Evolutionary conservation across 2,113 vertebrate species (phyloP), one percentile per base, ranked within the genome.

Genomic region (Crotalus helleri): DNA sequence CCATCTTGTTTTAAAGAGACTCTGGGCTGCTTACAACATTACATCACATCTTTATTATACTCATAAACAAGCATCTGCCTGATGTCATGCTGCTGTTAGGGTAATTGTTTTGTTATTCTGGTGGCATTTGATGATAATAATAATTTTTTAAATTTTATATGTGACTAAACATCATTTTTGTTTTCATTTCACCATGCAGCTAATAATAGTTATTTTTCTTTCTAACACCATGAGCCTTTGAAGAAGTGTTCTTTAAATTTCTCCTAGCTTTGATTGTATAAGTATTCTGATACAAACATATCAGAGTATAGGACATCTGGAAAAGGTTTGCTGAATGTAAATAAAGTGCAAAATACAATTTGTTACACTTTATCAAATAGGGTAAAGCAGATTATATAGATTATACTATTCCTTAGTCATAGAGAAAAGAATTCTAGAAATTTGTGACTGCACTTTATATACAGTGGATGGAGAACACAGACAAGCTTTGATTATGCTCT

Each of bases 21-120:
- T 69, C 61, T 69, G 64, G 29, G 13, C 6, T 69, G 64, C 29
- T 69, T 69, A 33, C 64, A 17, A 69, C 64, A 69, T 69, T 69
- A 69, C 13, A 69, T 44, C 17, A 81, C 33, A 44, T 81, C 74
- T 81, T 39, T 44, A 81, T 81, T 44, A 44, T 44, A 44, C 15
- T 81, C 17, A 81, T 81, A 81, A 44, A 44, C 92, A 92, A 93
- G 90, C 92, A 93, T 89, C 90, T 94, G 95, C 97, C 97, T 95
- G 93, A 88, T 92, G 53, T 0, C 89, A 89, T 93, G 58, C 92
- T 94, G 92, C 95, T 95, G 95, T 95, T 93, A 91, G 94, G 93
- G 93, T 94, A 94, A 96, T 92, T 96, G 96, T 96, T 94, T 95
- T 96, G 97, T 96, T 97, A 96, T 97, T 97, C 96, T 95, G 92